Evolutionary conservation across 2,797 vertebrate species (phyloP).

Genomic region (Tapera naevia): DNA sequence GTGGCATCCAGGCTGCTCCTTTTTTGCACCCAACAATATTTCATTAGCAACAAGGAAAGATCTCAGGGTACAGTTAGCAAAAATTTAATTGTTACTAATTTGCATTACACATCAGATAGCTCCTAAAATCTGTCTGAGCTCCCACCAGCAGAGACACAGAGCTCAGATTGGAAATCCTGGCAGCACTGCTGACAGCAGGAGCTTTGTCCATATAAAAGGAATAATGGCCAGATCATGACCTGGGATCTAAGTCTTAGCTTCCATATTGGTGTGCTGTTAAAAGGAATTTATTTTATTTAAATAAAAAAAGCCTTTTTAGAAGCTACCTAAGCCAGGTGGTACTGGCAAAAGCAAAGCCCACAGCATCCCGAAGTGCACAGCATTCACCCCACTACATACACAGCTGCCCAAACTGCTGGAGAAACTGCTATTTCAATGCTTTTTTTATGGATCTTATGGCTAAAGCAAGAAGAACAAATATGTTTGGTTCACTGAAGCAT

Average conservation of each 20-base stretch:
- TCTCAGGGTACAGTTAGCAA: neutral
- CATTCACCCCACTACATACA: accelerated
- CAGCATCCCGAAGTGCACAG: accelerated
- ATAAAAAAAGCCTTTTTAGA: neutral
- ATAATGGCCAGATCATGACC: neutral
- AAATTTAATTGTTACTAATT: neutral
- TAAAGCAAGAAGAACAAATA: neutral
- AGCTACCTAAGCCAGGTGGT: neutral
- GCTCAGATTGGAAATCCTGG: neutral
- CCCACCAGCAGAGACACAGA: neutral
- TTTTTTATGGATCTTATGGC: accelerated
- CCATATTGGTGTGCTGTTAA: neutral
- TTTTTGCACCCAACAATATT: neutral
- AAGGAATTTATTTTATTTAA: neutral
- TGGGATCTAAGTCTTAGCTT: neutral
- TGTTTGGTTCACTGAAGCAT: neutral
- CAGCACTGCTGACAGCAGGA: neutral
- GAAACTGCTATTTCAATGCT: accelerated
- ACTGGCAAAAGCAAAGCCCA: neutral
- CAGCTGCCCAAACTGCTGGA: neutral
- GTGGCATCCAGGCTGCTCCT: neutral
- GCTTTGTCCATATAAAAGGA: accelerated
- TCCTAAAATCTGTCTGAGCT: neutral
- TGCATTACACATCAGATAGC: neutral
- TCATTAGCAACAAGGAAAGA: neutral